Percentiles rank a stretch among this genome's conserved stretches.
phyloP scores from a whole-genome alignment of 2,113 vertebrate genomes.

The Anguilla japonica region DNA sequence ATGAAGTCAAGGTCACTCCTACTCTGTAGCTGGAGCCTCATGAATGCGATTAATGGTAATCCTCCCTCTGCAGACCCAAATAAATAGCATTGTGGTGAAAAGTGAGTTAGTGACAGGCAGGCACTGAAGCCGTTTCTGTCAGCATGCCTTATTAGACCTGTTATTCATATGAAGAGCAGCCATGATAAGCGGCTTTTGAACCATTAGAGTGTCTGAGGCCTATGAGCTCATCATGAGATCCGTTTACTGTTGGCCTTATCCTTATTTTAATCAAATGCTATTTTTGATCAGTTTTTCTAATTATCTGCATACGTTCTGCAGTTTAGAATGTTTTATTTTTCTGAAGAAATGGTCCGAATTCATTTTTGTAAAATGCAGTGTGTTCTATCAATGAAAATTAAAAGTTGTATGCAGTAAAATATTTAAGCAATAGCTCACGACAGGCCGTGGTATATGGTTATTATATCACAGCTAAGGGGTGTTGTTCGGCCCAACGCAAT shows the following conservation, averaged over 20 bases:
- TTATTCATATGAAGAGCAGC: constrained; percentile 36
- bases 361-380: background rate
- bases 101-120: constrained; percentile 32
- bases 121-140: constrained; percentile 37
- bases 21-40: constrained; percentile 55
- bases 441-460: too few relatives aligned
- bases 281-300: background rate
- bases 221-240: background rate
- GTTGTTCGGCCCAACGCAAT: too few relatives aligned
- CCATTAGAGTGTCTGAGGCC: background rate
- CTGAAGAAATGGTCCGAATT: background rate
- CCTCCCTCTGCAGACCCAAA: constrained; percentile 53
- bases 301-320: too few relatives aligned
- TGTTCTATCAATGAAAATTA: background rate
- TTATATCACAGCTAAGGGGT: too few relatives aligned
- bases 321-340: too few relatives aligned
- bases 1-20: constrained; percentile 70
- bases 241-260: background rate
- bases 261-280: background rate
- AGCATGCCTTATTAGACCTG: constrained; percentile 28
- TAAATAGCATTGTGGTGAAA: constrained; percentile 43
- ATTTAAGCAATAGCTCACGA: too few relatives aligned
- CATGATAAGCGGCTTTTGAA: constrained; percentile 11
- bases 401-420: background rate
- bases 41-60: constrained; percentile 71